Base-by-base conservation (phyloP, 2,888 invertebrate genomes). In the Enoplolaimus lenunculus region DNA sequence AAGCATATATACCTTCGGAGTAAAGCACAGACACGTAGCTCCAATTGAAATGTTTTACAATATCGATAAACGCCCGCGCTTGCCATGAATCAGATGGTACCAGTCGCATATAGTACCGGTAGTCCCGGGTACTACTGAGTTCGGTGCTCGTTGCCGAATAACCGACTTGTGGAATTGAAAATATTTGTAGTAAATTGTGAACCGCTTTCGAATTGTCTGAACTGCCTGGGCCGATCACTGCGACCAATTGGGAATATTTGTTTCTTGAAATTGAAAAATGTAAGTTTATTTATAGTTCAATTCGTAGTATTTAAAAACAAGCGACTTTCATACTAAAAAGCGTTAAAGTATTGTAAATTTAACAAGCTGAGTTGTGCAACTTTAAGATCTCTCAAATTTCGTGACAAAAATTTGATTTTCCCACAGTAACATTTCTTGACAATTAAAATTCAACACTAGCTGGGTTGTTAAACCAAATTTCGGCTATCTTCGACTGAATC, bases 1-100 rank as follows among this genome's bases (percentile, higher is more conserved):
- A n/a, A n/a, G n/a, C n/a, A n/a, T n/a, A n/a, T n/a, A n/a, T 79
- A 88, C 89, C 89, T 79, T 88, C 88, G 1, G 88, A 88, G 80
- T 88, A 87, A 65, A 88, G 86, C 28, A 87, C 87, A 62, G 88
- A 88, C 60, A 90, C 87, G 80, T 89, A 90, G 7, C 88, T 89
- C 89, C 89, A 90, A 81, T 88, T 88, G 81, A 87, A 86, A 72
- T 85, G 83, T 72, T 84, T 83, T 65, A 88, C 85, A 72, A 88
- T 82, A 77, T 88, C 88, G 74, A 88, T 84, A 78, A 90, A 86
- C 68, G 88, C 87, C 78, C 87, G 86, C 26, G 89, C 89, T 82
- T 89, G 89, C 81, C 87, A 87, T 75, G 85, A 86, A 82, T 90
- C 89, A 0, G 88, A 87, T 16, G 89, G 89, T 60, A 89, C 89